Evolutionary conservation across 2,888 invertebrate genomes (phyloP), one percentile per base, ranked within the genome.

Genomic region (Heliconius erato): DNA sequence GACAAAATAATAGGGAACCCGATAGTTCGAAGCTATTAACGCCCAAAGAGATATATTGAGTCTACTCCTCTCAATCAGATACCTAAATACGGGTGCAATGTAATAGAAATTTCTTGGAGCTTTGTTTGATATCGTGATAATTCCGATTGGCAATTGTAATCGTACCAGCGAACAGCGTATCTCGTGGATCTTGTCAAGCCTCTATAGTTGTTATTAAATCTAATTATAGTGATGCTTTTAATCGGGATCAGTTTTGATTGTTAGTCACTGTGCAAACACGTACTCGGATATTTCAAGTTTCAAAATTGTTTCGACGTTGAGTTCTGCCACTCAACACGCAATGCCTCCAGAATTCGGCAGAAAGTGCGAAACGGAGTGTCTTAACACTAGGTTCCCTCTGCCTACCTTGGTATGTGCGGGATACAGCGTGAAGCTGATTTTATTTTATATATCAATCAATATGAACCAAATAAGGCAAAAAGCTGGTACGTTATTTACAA

Each of bases 1-100:
- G 95, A 95, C 95, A 96, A 95, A 96, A 96, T 96, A 96, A 96
- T 96, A 95, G 93, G 90, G 91, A 23, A 91, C 91, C 88, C 93
- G 94, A 94, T 94, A 92, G 91, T 92, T 92, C 91, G 89, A 90
- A 90, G 94, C 95, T 94, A 95, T 96, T 96, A 95, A 96, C 95
- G 95, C 94, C 93, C 89, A 88, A 89, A 90, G 93, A 95, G 95
- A 96, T 95, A 95, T 96, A 95, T 95, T 93, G 93, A 91, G 90
- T 91, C 91, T 92, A 89, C 91, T 92, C 92, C 88, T 93, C 94
- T 94, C 95, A 94, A 95, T 95, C 95, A 94, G 95, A 95, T 96
- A 94, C 94, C 92, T 95, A 93, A 94, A 95, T 95, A 94, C 90
- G 89, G 88, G 89, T 89, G 90, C 89, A 85, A 87, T 88, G 91